Evolutionary conservation across 2,113 vertebrate species (phyloP).

Genomic region (Burhinus bistriatus): DNA sequence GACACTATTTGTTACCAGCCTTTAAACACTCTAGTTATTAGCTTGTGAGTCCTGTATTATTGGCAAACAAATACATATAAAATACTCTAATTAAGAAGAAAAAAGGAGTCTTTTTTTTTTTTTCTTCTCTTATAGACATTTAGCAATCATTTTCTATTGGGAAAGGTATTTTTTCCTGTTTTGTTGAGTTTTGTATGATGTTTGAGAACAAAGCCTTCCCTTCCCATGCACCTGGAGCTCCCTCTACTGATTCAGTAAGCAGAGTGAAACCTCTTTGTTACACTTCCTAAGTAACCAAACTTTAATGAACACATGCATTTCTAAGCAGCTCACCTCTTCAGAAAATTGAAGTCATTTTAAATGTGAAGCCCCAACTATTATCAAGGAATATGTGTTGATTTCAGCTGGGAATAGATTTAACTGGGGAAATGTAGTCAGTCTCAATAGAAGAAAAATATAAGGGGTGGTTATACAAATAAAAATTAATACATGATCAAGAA

Average conservation of each 20-base stretch:
- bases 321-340: not conserved
- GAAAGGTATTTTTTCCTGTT: not conserved
- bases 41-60: not conserved
- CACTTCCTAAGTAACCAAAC: not conserved
- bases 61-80: constrained; percentile 18
- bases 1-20: not conserved
- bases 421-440: not conserved
- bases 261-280: not conserved
- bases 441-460: not conserved
- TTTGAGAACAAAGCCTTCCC: constrained; percentile 14
- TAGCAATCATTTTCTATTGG: not conserved
- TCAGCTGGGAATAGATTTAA: constrained; percentile 4
- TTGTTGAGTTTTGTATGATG: not conserved
- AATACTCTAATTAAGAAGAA: not conserved
- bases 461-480: not conserved
- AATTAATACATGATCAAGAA: not conserved
- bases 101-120: not conserved
- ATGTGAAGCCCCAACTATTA: not conserved
- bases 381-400: not conserved
- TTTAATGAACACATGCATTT: not conserved
- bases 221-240: constrained; percentile 70
- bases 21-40: not conserved
- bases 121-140: not conserved
- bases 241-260: constrained; percentile 69
- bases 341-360: not conserved